Evolutionary conservation across 2,797 vertebrate genomes (phyloP).

Genomic region (Anniella stebbinsi): DNA sequence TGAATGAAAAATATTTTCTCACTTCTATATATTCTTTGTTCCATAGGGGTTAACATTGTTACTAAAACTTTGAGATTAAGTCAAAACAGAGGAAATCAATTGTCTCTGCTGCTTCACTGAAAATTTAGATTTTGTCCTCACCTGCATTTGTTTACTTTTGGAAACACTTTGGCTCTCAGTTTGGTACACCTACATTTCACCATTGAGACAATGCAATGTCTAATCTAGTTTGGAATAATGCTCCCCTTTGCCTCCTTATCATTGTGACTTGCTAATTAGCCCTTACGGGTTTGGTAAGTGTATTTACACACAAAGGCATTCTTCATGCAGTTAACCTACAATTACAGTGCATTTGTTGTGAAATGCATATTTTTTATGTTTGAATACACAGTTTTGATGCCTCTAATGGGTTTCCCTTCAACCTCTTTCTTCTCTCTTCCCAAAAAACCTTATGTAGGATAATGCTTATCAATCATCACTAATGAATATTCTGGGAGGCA

Average conservation of each 20-base stretch:
- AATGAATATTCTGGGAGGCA: slow-evolving; percentile 47
- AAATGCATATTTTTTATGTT: slow-evolving; percentile 41
- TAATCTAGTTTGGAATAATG: slow-evolving; percentile 27
- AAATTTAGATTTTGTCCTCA: slow-evolving; percentile 59
- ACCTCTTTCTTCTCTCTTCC: slow-evolving; percentile 15
- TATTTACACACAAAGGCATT: slow-evolving; percentile 61
- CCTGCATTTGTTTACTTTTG: slow-evolving; percentile 52
- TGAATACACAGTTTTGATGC: background rate
- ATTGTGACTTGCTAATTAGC: slow-evolving; percentile 26
- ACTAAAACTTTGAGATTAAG: slow-evolving; percentile 28
- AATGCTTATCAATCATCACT: slow-evolving; percentile 19
- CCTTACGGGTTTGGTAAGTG: slow-evolving; percentile 35
- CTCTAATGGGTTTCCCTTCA: slow-evolving; percentile 47
- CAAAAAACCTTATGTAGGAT: background rate
- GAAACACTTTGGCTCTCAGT: slow-evolving; percentile 35
- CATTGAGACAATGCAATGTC: background rate
- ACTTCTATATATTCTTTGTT: background rate
- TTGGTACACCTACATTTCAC: slow-evolving; percentile 45
- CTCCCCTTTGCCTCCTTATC: slow-evolving; percentile 36
- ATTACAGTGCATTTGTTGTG: slow-evolving; percentile 58
- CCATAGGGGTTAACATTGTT: background rate
- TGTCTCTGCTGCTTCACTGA: slow-evolving; percentile 49
- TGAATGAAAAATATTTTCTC: background rate
- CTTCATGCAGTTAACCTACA: slow-evolving; percentile 55
- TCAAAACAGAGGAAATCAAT: slow-evolving; percentile 51